Evolutionary conservation across 2,888 invertebrate genomes (phyloP), one percentile per base, ranked within the genome.

Genomic region (Tyria jacobaeae): DNA sequence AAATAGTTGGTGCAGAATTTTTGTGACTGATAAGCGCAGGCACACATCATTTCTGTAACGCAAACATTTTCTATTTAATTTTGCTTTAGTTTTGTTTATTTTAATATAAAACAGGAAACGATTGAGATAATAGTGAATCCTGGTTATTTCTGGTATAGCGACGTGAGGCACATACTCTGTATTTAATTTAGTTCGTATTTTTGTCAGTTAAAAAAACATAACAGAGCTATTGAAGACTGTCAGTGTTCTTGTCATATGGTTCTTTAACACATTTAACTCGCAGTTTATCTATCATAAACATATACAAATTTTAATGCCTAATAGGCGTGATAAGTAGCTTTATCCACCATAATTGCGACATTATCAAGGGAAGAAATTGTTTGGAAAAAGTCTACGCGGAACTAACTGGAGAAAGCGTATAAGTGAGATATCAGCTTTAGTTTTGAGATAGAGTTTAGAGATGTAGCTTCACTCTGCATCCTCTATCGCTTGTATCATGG

Each of bases 321-420:
- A n/a, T n/a, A n/a, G n/a, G n/a, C n/a, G n/a, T n/a, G n/a, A n/a
- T n/a, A n/a, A n/a, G n/a, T n/a, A n/a, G n/a, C n/a, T n/a, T n/a
- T n/a, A n/a, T n/a, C n/a, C n/a, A n/a, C n/a, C n/a, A n/a, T n/a
- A n/a, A 88, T 86, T 85, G 83, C 77, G 76, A 82, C 80, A 80
- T 84, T 85, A 83, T 82, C 81, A 78, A 79, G 79, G 69, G 73
- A 81, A 82, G 80, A 82, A 81, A 85, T 82, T 85, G 84, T 85
- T 84, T 80, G 76, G 78, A 76, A 83, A 85, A 76, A 80, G 80
- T 84, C 76, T 73, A 67, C 68, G 60, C 56, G 60, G 53, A 39
- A 34, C 25, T 56, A 31, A 0, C 9, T 10, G 24, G 24, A 24
- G 24, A 52, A 52, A 10, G 24, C 17, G 24, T 52, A 10, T 37